A percentile compares a stretch with the other conserved stretches of the same genome.
These are phyloP conservation scores for Penaeus indicus DNA, from an alignment of 1,140 invertebrate species.

Conservation along the genomic window DNA sequence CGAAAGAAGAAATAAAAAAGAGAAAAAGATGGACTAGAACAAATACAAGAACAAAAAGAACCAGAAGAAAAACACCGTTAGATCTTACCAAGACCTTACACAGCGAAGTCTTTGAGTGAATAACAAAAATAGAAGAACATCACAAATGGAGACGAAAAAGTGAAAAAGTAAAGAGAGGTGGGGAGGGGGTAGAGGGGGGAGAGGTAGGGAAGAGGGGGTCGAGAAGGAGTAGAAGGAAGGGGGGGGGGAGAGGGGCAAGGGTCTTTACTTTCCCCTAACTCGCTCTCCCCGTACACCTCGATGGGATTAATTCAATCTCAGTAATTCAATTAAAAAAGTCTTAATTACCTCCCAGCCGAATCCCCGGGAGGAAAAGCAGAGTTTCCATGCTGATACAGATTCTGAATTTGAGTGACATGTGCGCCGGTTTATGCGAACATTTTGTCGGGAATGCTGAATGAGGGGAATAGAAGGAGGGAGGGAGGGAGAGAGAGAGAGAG, in stretches of 20 bases:
- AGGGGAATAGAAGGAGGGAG: too few relatives aligned
- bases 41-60: not conserved
- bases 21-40: too few relatives aligned
- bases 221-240: not conserved
- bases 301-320: constrained; percentile 26
- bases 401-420: not conserved
- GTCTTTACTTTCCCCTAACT: constrained; percentile 1
- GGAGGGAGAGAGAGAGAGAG: too few relatives aligned
- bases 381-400: constrained; percentile 13
- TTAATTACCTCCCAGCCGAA: constrained; percentile 18
- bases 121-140: not conserved
- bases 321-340: constrained; percentile 29
- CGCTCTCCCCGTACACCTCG: constrained; percentile 3
- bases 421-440: too few relatives aligned
- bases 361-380: not conserved
- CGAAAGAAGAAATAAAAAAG: not conserved
- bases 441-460: too few relatives aligned
- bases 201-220: not conserved
- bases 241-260: not conserved
- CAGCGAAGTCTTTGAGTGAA: not conserved
- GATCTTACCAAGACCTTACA: too few relatives aligned
- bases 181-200: not conserved
- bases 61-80: not conserved
- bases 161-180: not conserved
- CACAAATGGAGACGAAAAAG: not conserved